Evolutionary conservation across 1,140 invertebrate species (phyloP), one percentile per base, ranked within the genome.

Genomic region (Steinernema khuongi): DNA sequence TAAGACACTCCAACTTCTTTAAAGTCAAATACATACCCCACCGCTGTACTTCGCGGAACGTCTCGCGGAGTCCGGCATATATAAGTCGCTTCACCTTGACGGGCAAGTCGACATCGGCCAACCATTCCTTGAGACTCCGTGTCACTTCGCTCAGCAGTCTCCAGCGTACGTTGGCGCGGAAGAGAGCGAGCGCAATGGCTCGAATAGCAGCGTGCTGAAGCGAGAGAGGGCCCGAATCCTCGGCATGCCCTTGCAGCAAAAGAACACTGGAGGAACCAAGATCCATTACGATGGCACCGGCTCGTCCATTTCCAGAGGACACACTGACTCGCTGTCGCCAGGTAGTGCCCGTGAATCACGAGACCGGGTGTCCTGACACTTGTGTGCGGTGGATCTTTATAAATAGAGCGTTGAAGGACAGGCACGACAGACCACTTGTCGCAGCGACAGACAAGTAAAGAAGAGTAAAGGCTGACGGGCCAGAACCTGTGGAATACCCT

Each of bases 21-120:
- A 43, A 1, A 31, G 0, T 73, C 18, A 32, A 75, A 33, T 14
- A 32, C 67, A 18, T 60, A 80, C 79, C 74, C 78, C 78, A 79
- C 32, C 79, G 41, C 67, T 71, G 33, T 1, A 79, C 43, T 60
- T 79, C 78, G 1, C 68, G 26, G 44, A 75, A 73, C 1, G 73
- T 71, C 67, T 79, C 78, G 22, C 77, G 36, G 18, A 79, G 28
- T 4, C 67, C 44, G 28, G 76, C 72, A 7, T 67, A 70, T 32
- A 79, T 74, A 33, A 36, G 33, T 30, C 66, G 31, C 31, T 73
- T 69, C 14, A 74, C 36, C 19, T 43, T 4, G 36, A 66, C 30
- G 19, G 67, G 73, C 19, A 80, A 70, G 22, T 74, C 32, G 36
- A 70, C 43, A 14, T 28, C 26, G 26, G 28, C 26, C 31, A 74